Base-by-base conservation (phyloP, 2,113 vertebrate species). In the Patagioenas fasciata region DNA sequence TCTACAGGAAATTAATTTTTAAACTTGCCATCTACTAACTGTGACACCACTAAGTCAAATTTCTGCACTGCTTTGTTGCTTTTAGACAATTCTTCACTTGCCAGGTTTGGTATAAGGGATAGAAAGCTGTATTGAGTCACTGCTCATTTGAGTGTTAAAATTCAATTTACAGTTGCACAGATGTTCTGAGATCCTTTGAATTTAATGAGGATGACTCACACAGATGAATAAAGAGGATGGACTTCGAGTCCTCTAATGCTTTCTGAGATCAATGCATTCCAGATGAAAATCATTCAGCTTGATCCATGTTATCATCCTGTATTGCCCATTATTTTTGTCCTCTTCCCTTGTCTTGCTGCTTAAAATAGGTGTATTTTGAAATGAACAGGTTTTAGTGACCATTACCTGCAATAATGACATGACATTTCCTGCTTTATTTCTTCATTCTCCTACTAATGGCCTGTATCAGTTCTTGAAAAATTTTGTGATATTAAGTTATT, bases 161-260 rank as follows among this genome's bases (percentile, higher is more conserved):
- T 97, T 95, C 95, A 97, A 96, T 97, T 95, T 95, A 91, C 90
- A 96, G 96, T 96, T 93, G 94, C 97, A 96, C 95, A 96, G 97
- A 97, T 97, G 95, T 98, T 98, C 96, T 93, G 91, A 89, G 96
- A 97, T 97, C 94, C 97, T 97, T 97, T 95, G 96, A 90, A 93
- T 98, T 98, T 98, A 98, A 98, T 98, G 98, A 98, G 98, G 97
- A 97, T 98, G 98, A 99, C 93, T 99, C 98, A 98, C 94, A 87
- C 87, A 80, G 69, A 95, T 96, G 95, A 97, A 92, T 85, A 95
- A 95, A 94, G 93, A 95, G 80, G 97, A 97, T 93, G 95, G 98
- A 98, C 96, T 98, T 97, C 97, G 88, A 92, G 84, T 85, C 77
- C 84, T 97, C 87, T 97, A 89, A 97, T 92, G 95, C 62, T 70